Conservation (phyloP, 1,140 invertebrate species). For the Meloidogyne chitwoodi region DNA sequence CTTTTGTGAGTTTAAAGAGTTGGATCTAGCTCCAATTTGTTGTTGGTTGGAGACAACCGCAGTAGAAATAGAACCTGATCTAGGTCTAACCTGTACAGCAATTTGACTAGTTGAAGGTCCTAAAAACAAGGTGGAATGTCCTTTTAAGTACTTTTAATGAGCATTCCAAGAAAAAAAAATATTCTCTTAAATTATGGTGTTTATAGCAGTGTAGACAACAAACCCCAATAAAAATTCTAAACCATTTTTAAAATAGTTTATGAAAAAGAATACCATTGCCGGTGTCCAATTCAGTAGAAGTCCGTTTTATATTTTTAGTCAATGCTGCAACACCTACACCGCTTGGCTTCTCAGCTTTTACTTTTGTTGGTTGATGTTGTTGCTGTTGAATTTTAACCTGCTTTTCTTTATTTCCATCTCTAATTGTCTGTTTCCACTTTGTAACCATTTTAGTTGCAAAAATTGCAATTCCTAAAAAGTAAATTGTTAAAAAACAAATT, state of each 20-base stretch:
- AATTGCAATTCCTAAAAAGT: not conserved
- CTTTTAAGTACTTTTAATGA: too few relatives aligned
- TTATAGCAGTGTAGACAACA: too few relatives aligned
- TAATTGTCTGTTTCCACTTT: constrained; percentile 8
- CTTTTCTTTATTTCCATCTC: constrained; percentile 1
- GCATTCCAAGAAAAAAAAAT: too few relatives aligned
- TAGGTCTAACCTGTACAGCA: not conserved
- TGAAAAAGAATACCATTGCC: not conserved
- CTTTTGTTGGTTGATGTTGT: not conserved
- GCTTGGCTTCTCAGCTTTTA: not conserved
- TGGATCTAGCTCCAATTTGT: not conserved
- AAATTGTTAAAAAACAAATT: too few relatives aligned
- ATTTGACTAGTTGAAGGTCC: not conserved
- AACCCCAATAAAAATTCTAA: too few relatives aligned
- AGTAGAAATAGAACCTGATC: not conserved
- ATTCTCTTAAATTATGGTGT: too few relatives aligned
- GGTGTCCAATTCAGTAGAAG: not conserved
- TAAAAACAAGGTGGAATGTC: not conserved
- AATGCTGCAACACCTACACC: not conserved
- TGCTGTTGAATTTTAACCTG: not conserved
- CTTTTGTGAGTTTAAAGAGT: not conserved
- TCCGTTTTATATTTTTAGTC: not conserved
- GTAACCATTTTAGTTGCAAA: constrained; percentile 8
- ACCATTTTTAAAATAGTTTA: too few relatives aligned
- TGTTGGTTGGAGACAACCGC: not conserved